Evolutionary conservation across 1,140 invertebrate genomes (phyloP).

Genomic region (Tetramorium alpestre): DNA sequence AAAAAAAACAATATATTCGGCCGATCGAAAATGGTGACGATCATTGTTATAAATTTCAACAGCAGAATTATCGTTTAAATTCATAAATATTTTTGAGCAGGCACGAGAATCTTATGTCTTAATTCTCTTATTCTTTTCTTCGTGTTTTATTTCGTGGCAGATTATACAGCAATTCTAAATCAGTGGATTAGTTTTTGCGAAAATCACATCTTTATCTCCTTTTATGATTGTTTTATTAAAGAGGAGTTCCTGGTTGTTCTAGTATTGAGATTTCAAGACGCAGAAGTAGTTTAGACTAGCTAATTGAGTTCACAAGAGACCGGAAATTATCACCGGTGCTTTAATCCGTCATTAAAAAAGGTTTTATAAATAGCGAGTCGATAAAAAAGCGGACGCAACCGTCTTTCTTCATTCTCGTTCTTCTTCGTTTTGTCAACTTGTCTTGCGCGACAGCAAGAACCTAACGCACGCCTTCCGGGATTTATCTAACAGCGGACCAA

Average conservation of each 20-base stretch:
- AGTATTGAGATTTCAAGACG: slow-evolving; percentile 12
- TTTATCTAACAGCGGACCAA: slow-evolving; percentile 32
- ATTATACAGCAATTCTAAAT: not conserved
- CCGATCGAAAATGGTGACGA: not conserved
- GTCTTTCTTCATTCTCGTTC: not conserved
- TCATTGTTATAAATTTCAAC: not conserved
- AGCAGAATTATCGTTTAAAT: not conserved
- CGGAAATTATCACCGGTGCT: slow-evolving; percentile 13
- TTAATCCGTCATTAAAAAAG: not conserved
- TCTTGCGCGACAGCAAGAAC: not conserved
- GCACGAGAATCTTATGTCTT: not conserved
- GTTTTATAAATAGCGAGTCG: not conserved
- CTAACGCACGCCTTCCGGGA: slow-evolving; percentile 34
- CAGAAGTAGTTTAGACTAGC: not conserved
- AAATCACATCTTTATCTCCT: not conserved
- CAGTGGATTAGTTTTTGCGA: not conserved
- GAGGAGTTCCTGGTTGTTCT: not conserved
- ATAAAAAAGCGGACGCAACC: slow-evolving; percentile 7
- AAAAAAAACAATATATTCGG: not conserved
- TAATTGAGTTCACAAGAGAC: slow-evolving; percentile 12
- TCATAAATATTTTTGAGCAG: not conserved
- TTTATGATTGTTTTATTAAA: not conserved
- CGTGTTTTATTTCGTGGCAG: not conserved
- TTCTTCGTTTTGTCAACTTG: not conserved
- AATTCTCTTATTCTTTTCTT: not conserved